phyloP scores from a whole-genome alignment of 2,888 invertebrate species.

The Lamproptera curius region DNA sequence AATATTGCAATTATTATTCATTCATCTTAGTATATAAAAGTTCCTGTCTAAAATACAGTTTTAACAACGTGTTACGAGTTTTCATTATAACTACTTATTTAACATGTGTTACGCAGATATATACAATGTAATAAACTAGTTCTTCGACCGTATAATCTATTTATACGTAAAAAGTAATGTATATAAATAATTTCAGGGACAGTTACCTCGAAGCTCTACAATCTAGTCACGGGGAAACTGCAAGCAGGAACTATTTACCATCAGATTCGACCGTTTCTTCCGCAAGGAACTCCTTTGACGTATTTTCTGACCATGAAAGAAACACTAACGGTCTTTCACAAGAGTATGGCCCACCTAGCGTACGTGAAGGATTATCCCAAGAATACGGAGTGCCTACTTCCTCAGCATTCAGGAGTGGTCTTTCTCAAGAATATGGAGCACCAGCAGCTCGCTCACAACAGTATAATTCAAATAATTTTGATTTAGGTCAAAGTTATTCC shows the following conservation, averaged over 20 bases:
- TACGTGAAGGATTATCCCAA: conserved; percentile 24
- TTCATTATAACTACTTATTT: no score
- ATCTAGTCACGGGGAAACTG: conserved; percentile 31
- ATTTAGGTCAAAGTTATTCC: conserved; percentile 20
- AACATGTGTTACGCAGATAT: no score
- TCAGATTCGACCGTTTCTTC: conserved; percentile 39
- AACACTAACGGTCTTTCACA: conserved; percentile 27
- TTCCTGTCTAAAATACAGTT: no score
- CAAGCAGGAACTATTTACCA: conserved; percentile 34
- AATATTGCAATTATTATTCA: no score
- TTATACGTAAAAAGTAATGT: not conserved
- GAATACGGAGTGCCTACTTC: conserved; percentile 28
- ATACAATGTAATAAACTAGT: no score
- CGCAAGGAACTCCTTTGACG: not conserved
- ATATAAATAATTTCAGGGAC: conserved; percentile 43
- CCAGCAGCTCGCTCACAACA: conserved; percentile 35
- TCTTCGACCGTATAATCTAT: no score
- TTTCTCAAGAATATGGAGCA: conserved; percentile 38
- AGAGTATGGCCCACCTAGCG: conserved; percentile 37
- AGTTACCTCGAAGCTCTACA: conserved; percentile 47
- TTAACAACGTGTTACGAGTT: no score
- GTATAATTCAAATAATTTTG: conserved; percentile 35
- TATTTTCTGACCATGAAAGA: conserved; percentile 11
- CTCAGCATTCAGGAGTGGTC: conserved; percentile 4
- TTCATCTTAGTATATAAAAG: no score